These are phyloP conservation scores for Leptura quadrifasciata DNA, from an alignment of 2,888 invertebrate genomes.

Conservation along the genomic window DNA sequence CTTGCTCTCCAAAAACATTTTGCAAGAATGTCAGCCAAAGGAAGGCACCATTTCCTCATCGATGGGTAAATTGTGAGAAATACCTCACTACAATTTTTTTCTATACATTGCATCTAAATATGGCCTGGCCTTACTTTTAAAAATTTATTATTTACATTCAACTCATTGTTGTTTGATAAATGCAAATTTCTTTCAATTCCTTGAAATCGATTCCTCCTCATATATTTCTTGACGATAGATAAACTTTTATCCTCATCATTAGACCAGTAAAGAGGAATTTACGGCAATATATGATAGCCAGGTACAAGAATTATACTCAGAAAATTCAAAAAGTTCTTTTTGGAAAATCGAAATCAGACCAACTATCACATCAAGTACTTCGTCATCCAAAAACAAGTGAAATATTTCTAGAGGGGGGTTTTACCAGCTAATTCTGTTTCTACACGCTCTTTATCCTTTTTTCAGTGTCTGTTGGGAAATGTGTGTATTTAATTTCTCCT, in stretches of 20 bases:
- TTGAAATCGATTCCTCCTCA: slow-evolving; percentile 52
- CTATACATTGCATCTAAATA: slow-evolving; percentile 57
- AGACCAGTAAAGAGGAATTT: slow-evolving; percentile 43
- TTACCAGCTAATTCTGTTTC: slow-evolving; percentile 40
- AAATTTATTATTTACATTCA: slow-evolving; percentile 20
- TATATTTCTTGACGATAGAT: slow-evolving; percentile 45
- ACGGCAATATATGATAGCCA: not conserved
- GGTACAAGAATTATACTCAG: not conserved
- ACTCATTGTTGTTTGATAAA: slow-evolving; percentile 49
- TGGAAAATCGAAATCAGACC: not conserved
- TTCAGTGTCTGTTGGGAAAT: slow-evolving; percentile 43
- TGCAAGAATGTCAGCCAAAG: slow-evolving; percentile 61
- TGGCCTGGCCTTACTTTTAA: slow-evolving; percentile 58
- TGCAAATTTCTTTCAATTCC: slow-evolving; percentile 53
- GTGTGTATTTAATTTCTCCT: slow-evolving; percentile 45
- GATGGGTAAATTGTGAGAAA: slow-evolving; percentile 58
- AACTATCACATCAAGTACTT: slow-evolving; percentile 1
- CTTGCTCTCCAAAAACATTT: slow-evolving; percentile 64
- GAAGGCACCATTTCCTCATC: slow-evolving; percentile 60
- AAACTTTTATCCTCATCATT: slow-evolving; percentile 26
- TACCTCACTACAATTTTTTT: slow-evolving; percentile 56
- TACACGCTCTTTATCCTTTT: slow-evolving; percentile 24
- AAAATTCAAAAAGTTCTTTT: not conserved
- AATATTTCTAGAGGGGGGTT: no score
- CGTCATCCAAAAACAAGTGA: no score